phyloP scores from a whole-genome alignment of 1,140 invertebrate genomes.

The Eueides isabella region DNA sequence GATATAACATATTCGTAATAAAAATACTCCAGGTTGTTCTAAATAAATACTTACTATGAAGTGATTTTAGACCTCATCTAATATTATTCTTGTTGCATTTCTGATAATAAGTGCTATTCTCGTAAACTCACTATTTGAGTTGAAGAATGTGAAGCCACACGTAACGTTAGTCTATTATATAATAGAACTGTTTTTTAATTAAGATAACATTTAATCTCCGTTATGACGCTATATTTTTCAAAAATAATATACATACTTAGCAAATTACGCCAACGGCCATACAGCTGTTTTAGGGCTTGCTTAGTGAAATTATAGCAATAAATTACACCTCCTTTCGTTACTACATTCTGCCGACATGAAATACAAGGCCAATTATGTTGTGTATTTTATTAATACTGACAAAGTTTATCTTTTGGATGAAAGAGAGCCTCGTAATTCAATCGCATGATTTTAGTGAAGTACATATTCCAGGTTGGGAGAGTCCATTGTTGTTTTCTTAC shows the following conservation, averaged over 20 bases:
- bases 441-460: not conserved
- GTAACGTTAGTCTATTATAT: not conserved
- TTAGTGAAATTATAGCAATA: not conserved
- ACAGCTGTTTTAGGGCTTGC: not conserved
- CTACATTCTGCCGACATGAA: not conserved
- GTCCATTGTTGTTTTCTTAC: too few relatives aligned
- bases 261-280: conserved; percentile 3
- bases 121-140: too few relatives aligned
- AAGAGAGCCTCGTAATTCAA: not conserved
- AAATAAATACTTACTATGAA: too few relatives aligned
- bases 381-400: not conserved
- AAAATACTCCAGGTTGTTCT: too few relatives aligned
- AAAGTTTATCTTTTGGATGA: not conserved
- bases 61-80: too few relatives aligned
- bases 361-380: not conserved
- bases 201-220: not conserved
- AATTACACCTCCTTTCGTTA: not conserved
- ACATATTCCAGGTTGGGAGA: too few relatives aligned
- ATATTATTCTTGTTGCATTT: too few relatives aligned
- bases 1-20: too few relatives aligned
- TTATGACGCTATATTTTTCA: not conserved
- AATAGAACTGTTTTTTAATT: not conserved
- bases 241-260: conserved; percentile 4
- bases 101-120: too few relatives aligned
- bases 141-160: too few relatives aligned